phyloP scores from a whole-genome alignment of 2,888 invertebrate species.

The Smittia sp. region DNA sequence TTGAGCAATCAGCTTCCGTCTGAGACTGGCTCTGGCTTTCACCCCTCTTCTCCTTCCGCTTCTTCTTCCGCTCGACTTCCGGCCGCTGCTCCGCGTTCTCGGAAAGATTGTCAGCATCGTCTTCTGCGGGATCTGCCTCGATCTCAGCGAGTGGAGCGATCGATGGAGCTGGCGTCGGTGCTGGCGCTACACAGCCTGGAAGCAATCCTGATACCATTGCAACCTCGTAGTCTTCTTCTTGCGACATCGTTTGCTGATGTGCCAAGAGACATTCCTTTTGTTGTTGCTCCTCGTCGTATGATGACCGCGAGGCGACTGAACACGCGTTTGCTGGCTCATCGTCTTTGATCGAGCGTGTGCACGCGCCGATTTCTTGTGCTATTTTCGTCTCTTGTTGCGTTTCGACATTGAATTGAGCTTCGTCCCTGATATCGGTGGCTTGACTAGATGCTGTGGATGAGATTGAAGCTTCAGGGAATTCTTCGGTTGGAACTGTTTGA shows the following conservation, averaged over 20 bases:
- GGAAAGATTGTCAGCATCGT: constrained; percentile 57
- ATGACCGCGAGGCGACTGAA: not conserved
- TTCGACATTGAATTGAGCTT: constrained; percentile 2
- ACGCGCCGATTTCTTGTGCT: not conserved
- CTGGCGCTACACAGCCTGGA: constrained; percentile 50
- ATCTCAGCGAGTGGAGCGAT: constrained; percentile 68
- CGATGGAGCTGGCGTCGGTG: constrained; percentile 52
- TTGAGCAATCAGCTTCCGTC: constrained; percentile 37
- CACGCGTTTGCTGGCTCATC: not conserved
- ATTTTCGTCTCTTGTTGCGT: not conserved
- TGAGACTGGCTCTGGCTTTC: constrained; percentile 44
- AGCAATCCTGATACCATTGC: constrained; percentile 48
- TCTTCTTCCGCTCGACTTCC: constrained; percentile 47
- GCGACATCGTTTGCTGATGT: constrained; percentile 44
- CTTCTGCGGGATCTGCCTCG: constrained; percentile 67
- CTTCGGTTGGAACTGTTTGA: constrained; percentile 31
- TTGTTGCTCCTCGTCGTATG: not conserved
- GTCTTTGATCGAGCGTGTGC: constrained; percentile 25
- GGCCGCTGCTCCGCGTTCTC: constrained; percentile 44
- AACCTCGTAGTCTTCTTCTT: constrained; percentile 48
- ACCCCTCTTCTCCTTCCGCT: constrained; percentile 48
- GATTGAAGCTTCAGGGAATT: constrained; percentile 5
- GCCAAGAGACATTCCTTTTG: not conserved
- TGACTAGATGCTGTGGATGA: not conserved
- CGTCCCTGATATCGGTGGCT: not conserved